Evolutionary conservation across 2,888 invertebrate genomes (phyloP), one percentile per base, ranked within the genome.

Genomic region (Acanthococcus lagerstroemiae): DNA sequence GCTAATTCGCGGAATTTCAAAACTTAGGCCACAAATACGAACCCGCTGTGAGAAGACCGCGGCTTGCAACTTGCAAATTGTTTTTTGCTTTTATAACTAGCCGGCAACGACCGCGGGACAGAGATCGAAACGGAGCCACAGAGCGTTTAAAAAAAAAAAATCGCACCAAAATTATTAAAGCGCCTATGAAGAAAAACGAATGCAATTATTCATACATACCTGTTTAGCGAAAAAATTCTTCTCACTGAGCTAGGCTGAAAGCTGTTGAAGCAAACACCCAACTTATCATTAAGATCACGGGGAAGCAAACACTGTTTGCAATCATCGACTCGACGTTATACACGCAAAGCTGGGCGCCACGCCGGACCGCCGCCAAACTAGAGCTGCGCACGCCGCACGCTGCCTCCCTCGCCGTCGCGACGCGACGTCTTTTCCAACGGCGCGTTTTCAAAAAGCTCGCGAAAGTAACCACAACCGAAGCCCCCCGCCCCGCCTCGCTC

Each of bases 281-380:
- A 61, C 61, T 61, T 61, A 52, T 50, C 61, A 61, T 61, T 61
- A 52, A 61, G 61, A 61, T 61, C 61, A 61, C 61, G 61, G 61
- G 52, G 30, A 61, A 61, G 61, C 61, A 61, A 61, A 61, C 61
- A 61, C 61, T 61, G 61, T 61, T 50, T 61, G 61, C 61, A 61
- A 61, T 61, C 61, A 61, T 52, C 61, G 61, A 61, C 61, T 61
- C 61, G 52, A 52, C 50, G 37, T 50, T 61, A 52, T 37, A 61
- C 61, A 61, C 52, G 61, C 61, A 50, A 52, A 61, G 61, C 50
- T 61, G 61, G 61, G 61, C 61, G 61, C 61, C 61, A 61, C 52
- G 61, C 61, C 61, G 61, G 61, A 27, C 50, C 61, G 61, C 61
- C 61, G 61, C 61, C 61, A 61, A 50, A 60, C 60, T 60, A 60